Conservation (phyloP, 2,113 vertebrate genomes). For the Sapajus apella region DNA sequence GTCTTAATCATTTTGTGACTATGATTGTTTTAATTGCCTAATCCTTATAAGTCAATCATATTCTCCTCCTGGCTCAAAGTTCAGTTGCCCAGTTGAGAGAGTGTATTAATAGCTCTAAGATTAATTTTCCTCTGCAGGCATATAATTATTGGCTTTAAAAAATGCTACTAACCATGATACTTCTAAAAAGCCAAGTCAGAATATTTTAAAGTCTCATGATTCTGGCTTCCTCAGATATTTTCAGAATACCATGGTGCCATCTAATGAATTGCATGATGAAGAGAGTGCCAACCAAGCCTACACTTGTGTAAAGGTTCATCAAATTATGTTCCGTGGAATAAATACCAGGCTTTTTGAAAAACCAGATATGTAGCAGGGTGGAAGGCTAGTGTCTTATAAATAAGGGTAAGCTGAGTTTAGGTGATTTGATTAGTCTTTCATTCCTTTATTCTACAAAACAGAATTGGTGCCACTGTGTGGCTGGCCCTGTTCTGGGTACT, state of each 20-base stretch:
- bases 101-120: background rate
- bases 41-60: slow-evolving; percentile 32
- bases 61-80: background rate
- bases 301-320: background rate
- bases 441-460: slow-evolving; percentile 1
- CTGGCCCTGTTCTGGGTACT: background rate
- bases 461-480: background rate
- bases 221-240: background rate
- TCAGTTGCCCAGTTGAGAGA: slow-evolving; percentile 1
- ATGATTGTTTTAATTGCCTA: slow-evolving; percentile 10
- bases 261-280: background rate
- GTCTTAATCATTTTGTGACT: slow-evolving; percentile 12
- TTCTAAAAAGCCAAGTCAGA: background rate
- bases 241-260: background rate
- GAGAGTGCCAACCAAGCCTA: background rate
- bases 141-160: background rate
- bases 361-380: background rate
- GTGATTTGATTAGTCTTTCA: background rate
- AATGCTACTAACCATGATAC: background rate
- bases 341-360: background rate
- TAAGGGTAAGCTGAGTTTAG: background rate
- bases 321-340: background rate
- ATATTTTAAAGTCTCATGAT: slow-evolving; percentile 3
- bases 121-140: background rate
- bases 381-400: background rate